Evolutionary conservation across 2,113 vertebrate genomes (phyloP).

Genomic region (Myiozetetes cayanensis): DNA sequence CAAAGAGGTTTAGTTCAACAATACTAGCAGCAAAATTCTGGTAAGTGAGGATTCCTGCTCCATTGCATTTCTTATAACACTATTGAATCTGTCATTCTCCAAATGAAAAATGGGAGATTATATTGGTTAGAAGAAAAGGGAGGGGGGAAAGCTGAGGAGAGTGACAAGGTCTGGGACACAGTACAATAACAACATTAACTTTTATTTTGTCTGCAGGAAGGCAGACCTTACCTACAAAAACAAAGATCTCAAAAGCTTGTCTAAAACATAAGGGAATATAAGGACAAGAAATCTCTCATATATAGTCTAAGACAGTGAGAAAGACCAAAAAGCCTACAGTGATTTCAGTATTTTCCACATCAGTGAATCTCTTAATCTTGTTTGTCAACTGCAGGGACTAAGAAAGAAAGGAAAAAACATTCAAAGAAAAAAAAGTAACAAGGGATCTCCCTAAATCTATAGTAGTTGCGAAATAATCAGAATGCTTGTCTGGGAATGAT

Average conservation of each 20-base stretch:
- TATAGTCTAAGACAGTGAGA: neutral
- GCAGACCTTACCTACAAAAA: neutral
- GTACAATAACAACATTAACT: slow-evolving; percentile 11
- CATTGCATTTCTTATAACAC: neutral
- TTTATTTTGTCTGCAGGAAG: neutral
- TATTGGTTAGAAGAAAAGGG: neutral
- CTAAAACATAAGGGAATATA: neutral
- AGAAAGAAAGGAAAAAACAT: neutral
- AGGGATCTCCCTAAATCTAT: neutral
- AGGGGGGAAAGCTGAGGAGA: neutral
- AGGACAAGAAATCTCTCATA: slow-evolving; percentile 16
- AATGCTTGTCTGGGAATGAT: neutral
- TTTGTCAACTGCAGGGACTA: slow-evolving; percentile 18
- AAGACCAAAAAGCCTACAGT: slow-evolving; percentile 25
- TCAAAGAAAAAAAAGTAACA: neutral
- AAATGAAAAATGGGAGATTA: slow-evolving; percentile 31
- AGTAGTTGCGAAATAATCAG: neutral
- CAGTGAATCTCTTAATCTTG: slow-evolving; percentile 20
- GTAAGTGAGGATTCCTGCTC: neutral
- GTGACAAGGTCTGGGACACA: neutral
- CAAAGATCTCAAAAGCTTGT: neutral
- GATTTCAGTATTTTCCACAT: slow-evolving; percentile 46
- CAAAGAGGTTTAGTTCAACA: neutral
- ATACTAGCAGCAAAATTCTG: neutral
- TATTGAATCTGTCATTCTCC: slow-evolving; percentile 5